Base-by-base conservation (phyloP, 2,113 vertebrate genomes). In the Trogon melanurus region DNA sequence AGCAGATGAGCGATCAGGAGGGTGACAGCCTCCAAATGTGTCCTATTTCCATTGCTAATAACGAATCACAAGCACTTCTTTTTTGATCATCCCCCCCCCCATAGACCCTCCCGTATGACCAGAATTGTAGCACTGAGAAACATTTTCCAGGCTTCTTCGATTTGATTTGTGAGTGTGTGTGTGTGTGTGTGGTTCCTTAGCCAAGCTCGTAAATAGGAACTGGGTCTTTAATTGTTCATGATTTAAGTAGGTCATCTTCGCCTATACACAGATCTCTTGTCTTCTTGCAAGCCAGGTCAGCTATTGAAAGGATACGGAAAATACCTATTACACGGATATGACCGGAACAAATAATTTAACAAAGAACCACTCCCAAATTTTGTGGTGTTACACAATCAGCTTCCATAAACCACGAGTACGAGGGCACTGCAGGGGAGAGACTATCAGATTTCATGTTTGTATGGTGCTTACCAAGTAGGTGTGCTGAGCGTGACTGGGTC, bases 1-100 rank as follows among this genome's bases (percentile, higher is more conserved):
- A 95, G 85, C 91, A 91, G 92, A 88, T 91, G 92, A 96, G 86
- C 14, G 45, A 95, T 94, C 85, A 80, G 79, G 57, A 67, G 87
- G 91, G 93, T 95, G 95, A 91, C 93, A 95, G 76, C 76, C 80
- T 94, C 96, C 95, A 91, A 94, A 92, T 96, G 86, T 89, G 85
- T 72, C 87, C 93, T 94, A 96, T 96, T 97, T 96, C 95, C 91
- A 96, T 92, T 94, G 93, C 92, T 96, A 93, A 96, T 94, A 93
- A 94, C 84, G 85, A 92, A 86, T 91, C 91, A 75, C 73, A 88
- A 64, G 61, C 47, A 22, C 50, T 91, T 90, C 53, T 92, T 84
- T 93, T 89, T 74, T 91, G 60, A 69, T 71, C 10, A 71, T 47
- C 19, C 18, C 41, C 15, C 89, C 69, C 11, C 32, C 65, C 13